Percentiles rank a stretch among this genome's conserved stretches.
Evolutionary conservation across 2,888 invertebrate genomes (phyloP).

Genomic region (Agrenia bidenticulata): DNA sequence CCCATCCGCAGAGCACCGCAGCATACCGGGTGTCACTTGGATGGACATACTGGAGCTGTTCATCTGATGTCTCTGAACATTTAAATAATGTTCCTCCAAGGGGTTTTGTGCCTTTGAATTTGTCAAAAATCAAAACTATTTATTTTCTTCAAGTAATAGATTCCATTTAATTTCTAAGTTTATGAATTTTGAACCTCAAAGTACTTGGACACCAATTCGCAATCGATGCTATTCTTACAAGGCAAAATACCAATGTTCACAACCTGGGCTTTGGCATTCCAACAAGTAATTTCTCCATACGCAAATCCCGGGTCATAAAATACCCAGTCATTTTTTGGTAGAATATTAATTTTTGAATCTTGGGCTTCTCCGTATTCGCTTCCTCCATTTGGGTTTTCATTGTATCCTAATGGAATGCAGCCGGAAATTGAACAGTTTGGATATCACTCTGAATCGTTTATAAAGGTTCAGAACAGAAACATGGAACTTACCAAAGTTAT

Average conservation of each 20-base stretch:
- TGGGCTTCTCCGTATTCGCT: conserved; percentile 5
- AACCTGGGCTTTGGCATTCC: background rate
- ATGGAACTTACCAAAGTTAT: no score
- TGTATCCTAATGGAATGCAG: no score
- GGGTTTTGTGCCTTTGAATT: no score
- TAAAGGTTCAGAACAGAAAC: no score
- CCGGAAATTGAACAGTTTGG: no score
- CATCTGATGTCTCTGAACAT: no score
- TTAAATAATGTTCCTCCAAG: no score
- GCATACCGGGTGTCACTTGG: background rate
- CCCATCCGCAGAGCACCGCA: conserved; percentile 1
- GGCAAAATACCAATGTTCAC: background rate
- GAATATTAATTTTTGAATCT: background rate
- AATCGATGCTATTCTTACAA: background rate
- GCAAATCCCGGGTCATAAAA: conserved; percentile 1
- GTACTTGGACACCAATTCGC: background rate
- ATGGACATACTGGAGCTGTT: no score
- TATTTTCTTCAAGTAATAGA: no score
- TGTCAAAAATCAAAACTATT: no score
- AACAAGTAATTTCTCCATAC: conserved; percentile 9
- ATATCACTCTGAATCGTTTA: no score
- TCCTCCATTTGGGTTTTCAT: background rate
- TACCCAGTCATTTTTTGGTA: background rate
- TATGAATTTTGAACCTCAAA: conserved; percentile 1
- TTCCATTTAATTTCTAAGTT: no score